phyloP scores from a whole-genome alignment of 1,140 invertebrate species.

The Nephila pilipes region DNA sequence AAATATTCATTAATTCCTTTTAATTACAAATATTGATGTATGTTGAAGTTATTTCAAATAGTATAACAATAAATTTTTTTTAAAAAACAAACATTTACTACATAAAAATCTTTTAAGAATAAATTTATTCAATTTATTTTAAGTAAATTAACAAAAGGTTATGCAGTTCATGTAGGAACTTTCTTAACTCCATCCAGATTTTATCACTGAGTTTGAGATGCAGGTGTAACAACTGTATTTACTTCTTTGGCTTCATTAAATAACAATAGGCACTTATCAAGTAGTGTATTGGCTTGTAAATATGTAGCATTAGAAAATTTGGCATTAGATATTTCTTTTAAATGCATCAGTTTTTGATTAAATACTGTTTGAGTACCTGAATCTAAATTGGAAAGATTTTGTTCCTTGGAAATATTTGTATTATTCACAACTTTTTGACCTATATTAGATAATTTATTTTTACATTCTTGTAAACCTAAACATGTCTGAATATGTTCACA shows the following conservation, averaged over 20 bases:
- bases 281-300: background rate
- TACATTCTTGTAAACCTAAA: background rate
- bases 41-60: too few species aligned
- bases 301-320: background rate
- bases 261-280: slow-evolving; percentile 1
- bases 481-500: slow-evolving; percentile 67
- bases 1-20: too few species aligned
- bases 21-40: too few species aligned
- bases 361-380: background rate
- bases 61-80: too few species aligned
- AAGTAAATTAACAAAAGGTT: too few species aligned
- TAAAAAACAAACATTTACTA: too few species aligned
- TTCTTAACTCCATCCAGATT: too few species aligned
- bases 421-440: background rate
- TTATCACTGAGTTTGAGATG: too few species aligned
- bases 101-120: too few species aligned
- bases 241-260: slow-evolving; percentile 12
- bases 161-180: too few species aligned
- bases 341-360: background rate
- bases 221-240: background rate
- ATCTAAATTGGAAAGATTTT: background rate
- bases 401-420: background rate
- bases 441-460: background rate
- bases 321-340: slow-evolving; percentile 10
- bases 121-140: too few species aligned